Conservation (phyloP, 2,888 invertebrate species). For the Pseudococcus jackbeardsleyi region DNA sequence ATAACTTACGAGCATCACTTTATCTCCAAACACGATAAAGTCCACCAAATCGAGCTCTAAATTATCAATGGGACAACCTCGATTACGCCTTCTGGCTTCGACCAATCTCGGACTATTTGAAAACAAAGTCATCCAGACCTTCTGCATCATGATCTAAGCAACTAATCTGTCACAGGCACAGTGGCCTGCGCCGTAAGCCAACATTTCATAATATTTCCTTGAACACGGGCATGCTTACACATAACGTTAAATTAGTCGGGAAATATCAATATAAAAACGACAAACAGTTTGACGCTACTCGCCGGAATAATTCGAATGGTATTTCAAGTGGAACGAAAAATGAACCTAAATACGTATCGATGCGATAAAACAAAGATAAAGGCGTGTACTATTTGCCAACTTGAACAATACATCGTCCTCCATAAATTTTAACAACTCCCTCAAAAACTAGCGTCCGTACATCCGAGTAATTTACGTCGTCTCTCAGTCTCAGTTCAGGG, state of each 20-base stretch:
- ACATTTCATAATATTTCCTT: conserved; percentile 41
- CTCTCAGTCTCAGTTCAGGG: background rate
- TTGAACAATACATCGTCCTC: conserved; percentile 26
- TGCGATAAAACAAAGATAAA: conserved; percentile 53
- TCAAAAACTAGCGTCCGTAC: background rate
- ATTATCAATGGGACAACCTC: conserved; percentile 7
- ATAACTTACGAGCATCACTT: no score
- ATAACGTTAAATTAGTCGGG: conserved; percentile 42
- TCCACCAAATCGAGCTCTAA: background rate
- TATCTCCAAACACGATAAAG: background rate
- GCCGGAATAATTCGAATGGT: conserved; percentile 50
- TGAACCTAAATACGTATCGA: conserved; percentile 45
- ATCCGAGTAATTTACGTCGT: conserved; percentile 24
- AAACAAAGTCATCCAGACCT: conserved; percentile 42
- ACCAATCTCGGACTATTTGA: background rate
- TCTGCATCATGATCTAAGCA: conserved; percentile 34
- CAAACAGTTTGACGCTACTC: conserved; percentile 38
- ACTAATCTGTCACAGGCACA: conserved; percentile 3
- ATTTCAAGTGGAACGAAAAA: conserved; percentile 46
- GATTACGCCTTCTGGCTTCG: conserved; percentile 13
- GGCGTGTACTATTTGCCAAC: conserved; percentile 31
- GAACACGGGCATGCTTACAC: conserved; percentile 35
- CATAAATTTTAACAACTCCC: conserved; percentile 27
- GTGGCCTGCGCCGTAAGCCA: background rate
- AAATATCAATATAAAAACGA: conserved; percentile 44